These are phyloP conservation scores for human (Homo sapiens) DNA, from an alignment of 2,113 vertebrate species.

Conservation along the genomic window DNA sequence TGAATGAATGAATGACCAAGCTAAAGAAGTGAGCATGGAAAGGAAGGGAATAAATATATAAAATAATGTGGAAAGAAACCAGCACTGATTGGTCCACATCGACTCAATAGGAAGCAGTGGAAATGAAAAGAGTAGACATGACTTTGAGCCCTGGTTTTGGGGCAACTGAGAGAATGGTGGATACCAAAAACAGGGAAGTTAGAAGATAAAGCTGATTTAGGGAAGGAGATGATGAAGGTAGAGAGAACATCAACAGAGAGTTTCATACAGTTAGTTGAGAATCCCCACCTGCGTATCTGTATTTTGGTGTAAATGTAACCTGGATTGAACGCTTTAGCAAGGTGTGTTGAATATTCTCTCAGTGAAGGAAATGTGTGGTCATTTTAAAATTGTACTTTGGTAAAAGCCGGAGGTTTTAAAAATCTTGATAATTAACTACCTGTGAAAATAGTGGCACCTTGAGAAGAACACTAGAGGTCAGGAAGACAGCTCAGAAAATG, in stretches of 20 bases:
- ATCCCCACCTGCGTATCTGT: background rate
- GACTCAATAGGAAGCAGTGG: background rate
- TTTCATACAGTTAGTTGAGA: background rate
- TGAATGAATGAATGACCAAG: background rate
- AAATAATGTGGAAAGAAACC: background rate
- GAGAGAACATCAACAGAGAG: background rate
- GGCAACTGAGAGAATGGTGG: background rate
- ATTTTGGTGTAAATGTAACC: background rate
- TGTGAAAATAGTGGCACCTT: background rate
- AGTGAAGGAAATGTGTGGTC: background rate
- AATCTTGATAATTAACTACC: background rate
- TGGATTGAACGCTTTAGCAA: background rate
- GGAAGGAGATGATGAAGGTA: background rate
- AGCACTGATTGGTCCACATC: background rate
- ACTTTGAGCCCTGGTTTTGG: background rate
- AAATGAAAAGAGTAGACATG: background rate
- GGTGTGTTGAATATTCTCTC: background rate
- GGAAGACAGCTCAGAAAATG: background rate
- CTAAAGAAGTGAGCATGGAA: background rate
- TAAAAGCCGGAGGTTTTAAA: background rate
- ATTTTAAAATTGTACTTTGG: background rate
- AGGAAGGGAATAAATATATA: background rate
- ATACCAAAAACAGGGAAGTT: background rate
- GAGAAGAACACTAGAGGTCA: background rate
- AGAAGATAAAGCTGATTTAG: background rate